Evolutionary conservation across 2,113 vertebrate genomes (phyloP).

Genomic region (Anser brachyrhynchus): DNA sequence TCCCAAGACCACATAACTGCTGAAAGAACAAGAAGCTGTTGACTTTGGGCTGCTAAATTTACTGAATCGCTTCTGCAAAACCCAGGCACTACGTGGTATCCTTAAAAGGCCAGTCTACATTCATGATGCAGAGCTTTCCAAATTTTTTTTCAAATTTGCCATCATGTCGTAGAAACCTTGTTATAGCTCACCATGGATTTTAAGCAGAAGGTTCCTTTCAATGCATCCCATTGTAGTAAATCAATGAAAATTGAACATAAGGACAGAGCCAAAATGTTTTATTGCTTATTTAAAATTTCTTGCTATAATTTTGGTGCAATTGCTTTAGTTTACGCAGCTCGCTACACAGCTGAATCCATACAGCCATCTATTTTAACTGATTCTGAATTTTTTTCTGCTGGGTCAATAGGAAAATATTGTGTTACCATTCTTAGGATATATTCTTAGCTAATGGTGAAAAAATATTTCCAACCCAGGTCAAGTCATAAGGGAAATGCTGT

Average conservation of each 20-base stretch:
- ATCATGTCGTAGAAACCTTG: not conserved
- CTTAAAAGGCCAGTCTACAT: not conserved
- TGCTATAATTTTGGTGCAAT: not conserved
- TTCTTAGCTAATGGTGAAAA: not conserved
- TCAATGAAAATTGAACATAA: not conserved
- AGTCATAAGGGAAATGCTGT: not conserved
- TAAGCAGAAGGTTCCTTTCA: not conserved
- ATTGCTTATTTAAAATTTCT: not conserved
- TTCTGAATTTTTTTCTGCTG: not conserved
- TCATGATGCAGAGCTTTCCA: not conserved
- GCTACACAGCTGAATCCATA: not conserved
- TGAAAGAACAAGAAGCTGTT: not conserved
- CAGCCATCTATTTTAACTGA: not conserved
- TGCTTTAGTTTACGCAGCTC: not conserved
- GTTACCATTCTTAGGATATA: not conserved
- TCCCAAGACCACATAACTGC: not conserved
- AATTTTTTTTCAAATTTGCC: not conserved
- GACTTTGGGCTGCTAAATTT: not conserved
- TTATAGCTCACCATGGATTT: fast-evolving
- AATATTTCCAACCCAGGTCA: not conserved
- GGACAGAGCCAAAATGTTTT: not conserved
- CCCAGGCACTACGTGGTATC: fast-evolving
- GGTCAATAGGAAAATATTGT: not conserved
- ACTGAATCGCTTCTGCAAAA: not conserved
- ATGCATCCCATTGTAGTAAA: not conserved